phyloP scores from a whole-genome alignment of 2,888 invertebrate species.

The Hypercompe scribonia region DNA sequence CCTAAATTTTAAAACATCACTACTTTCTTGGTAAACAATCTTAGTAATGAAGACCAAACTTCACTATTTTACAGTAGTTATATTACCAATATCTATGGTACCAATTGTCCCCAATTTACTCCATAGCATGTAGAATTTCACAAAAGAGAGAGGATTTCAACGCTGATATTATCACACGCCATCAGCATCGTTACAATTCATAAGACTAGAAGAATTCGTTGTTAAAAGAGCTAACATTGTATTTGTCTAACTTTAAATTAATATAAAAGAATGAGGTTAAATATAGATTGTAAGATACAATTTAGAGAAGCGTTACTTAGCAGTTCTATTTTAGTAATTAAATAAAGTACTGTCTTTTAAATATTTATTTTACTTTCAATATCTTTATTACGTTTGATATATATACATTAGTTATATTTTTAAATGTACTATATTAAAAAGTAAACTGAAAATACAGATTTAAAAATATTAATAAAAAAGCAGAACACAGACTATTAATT shows the following conservation, averaged over 20 bases:
- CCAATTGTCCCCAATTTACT: constrained; percentile 42
- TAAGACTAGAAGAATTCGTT: constrained; percentile 59
- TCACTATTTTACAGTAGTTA: neutral
- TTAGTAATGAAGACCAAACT: neutral
- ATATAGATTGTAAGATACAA: constrained; percentile 21
- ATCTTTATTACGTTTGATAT: too few relatives aligned
- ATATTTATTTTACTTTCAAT: too few relatives aligned
- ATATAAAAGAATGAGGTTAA: constrained; percentile 27
- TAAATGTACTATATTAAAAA: too few relatives aligned
- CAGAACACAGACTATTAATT: too few relatives aligned
- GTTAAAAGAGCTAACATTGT: constrained; percentile 53
- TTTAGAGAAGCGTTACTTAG: neutral
- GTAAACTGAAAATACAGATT: too few relatives aligned
- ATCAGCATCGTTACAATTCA: constrained; percentile 69
- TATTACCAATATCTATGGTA: too few relatives aligned
- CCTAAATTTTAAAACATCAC: neutral
- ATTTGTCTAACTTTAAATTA: constrained; percentile 33
- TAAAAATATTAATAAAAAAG: too few relatives aligned
- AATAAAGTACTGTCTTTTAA: neutral
- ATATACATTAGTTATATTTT: too few relatives aligned
- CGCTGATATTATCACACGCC: constrained; percentile 60
- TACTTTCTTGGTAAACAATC: neutral
- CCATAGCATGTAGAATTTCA: constrained; percentile 58
- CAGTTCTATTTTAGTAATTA: neutral
- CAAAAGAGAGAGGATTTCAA: constrained; percentile 74